A percentile compares a stretch with the other conserved stretches of the same genome.
phyloP scores from a whole-genome alignment of 2,113 vertebrate genomes.

The Labeo catla region DNA sequence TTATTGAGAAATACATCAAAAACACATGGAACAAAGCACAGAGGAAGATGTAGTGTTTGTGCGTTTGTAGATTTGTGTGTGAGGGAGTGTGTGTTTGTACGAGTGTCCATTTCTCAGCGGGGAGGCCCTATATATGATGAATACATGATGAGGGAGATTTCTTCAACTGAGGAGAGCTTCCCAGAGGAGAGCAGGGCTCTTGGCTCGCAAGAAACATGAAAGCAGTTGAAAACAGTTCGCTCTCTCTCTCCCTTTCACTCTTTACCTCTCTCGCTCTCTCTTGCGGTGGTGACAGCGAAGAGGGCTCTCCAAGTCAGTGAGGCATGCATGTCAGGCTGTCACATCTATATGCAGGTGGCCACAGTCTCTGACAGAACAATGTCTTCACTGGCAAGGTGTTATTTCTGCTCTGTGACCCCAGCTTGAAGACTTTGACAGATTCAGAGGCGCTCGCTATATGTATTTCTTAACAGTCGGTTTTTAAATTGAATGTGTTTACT shows the following conservation, averaged over 20 bases:
- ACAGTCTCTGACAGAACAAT: slow-evolving; percentile 66
- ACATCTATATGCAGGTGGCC: slow-evolving; percentile 62
- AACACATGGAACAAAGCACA: not conserved
- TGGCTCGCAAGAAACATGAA: slow-evolving; percentile 24
- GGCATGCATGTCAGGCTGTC: slow-evolving; percentile 65
- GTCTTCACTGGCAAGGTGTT: slow-evolving; percentile 62
- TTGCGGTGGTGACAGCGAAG: not conserved
- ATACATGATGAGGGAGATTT: slow-evolving; percentile 35
- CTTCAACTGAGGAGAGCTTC: slow-evolving; percentile 15
- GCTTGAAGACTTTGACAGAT: slow-evolving; percentile 70
- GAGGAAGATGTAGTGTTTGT: slow-evolving; percentile 2
- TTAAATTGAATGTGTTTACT: slow-evolving; percentile 3
- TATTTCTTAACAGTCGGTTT: not conserved
- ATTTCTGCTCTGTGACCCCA: slow-evolving; percentile 68
- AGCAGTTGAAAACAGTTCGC: slow-evolving; percentile 25
- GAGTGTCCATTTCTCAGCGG: slow-evolving; percentile 22
- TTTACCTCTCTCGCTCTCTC: slow-evolving; percentile 13
- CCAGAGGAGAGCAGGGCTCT: slow-evolving; percentile 19
- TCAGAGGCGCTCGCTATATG: slow-evolving; percentile 50
- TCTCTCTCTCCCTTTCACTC: not conserved
- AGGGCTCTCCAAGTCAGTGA: slow-evolving; percentile 39
- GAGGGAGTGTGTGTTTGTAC: slow-evolving; percentile 13
- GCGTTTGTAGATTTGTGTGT: not conserved
- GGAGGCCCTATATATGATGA: slow-evolving; percentile 37
- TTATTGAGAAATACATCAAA: slow-evolving; percentile 20